phyloP scores from a whole-genome alignment of 2,888 invertebrate species.

The Cacoxenus indagator region DNA sequence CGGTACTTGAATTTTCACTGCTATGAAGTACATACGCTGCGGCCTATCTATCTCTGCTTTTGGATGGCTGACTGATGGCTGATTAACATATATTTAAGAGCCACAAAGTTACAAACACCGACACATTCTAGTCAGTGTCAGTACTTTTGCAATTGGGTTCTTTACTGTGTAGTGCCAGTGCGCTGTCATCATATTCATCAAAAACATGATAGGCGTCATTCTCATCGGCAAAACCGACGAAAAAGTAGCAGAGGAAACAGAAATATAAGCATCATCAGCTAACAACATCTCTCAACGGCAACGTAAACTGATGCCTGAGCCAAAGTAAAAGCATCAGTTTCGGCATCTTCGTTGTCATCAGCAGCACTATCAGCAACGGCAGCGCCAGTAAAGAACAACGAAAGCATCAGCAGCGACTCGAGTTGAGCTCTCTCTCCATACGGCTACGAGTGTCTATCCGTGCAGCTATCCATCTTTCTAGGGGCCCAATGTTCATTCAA shows the following conservation, averaged over 20 bases:
- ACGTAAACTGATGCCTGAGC: background rate
- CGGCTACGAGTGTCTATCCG: background rate
- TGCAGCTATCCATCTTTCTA: background rate
- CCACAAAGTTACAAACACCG: too few species aligned
- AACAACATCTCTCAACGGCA: background rate
- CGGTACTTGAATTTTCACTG: background rate
- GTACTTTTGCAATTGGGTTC: conserved; percentile 20
- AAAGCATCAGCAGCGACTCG: background rate
- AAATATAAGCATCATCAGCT: background rate
- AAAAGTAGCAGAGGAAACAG: too few species aligned
- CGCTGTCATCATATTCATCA: conserved; percentile 18
- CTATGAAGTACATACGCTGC: background rate
- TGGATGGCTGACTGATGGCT: background rate
- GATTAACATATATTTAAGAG: too few species aligned
- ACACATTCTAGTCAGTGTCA: background rate
- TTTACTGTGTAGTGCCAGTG: conserved; percentile 11
- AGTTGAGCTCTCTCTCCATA: too few species aligned
- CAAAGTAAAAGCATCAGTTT: background rate
- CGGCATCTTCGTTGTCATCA: background rate
- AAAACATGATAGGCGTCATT: conserved; percentile 8
- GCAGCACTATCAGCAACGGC: background rate
- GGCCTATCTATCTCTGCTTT: background rate
- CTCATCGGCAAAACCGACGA: too few species aligned
- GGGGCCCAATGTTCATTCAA: background rate
- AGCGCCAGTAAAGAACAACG: background rate